Base-by-base conservation (phyloP, 2,797 vertebrate genomes). In the Capromys pilorides region DNA sequence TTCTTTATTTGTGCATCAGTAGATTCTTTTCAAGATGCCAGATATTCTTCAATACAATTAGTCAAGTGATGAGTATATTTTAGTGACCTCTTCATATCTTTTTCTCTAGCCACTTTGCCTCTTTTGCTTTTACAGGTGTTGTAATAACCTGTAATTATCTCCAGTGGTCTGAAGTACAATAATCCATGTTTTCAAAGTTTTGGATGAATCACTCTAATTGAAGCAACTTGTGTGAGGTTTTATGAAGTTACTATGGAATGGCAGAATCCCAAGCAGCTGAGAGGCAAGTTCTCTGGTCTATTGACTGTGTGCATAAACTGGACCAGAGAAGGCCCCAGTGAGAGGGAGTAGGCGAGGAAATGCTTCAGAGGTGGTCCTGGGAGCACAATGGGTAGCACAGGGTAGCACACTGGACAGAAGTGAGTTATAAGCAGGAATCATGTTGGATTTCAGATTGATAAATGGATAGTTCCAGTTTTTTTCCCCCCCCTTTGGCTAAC, bases 401-500 rank as follows among this genome's bases (percentile, higher is more conserved):
- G 49, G 28, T 24, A n/a, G 18, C 12, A 89, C 9, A 80, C 59
- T 36, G 57, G 26, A 91, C 28, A 36, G 36, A 85, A 33, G 85
- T 39, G 9, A 57, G 9, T 39, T 54, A 84, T 73, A 54, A 83
- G 14, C 12, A 80, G 73, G 54, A 86, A 79, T 71, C 92, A 73
- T 69, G 24, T 71, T 85, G 84, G 78, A 89, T 84, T 73, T 67
- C 41, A 81, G 73, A 93, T 82, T 85, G 80, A 88, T 59, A 94
- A 95, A 39, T 80, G 22, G 12, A 80, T 94, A 75, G 69, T 87
- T 18, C 2, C 31, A 78, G 33, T 13, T 89, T 31, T 73, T 94
- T 91, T 80, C 95, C 93, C 94, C 93, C 31, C 49, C 45, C 54
- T 61, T 61, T 61, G 59, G 59, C 66, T 88, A 59, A 93, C 90